phyloP scores from a whole-genome alignment of 2,797 vertebrate genomes.

The Lepus oiostolus region DNA sequence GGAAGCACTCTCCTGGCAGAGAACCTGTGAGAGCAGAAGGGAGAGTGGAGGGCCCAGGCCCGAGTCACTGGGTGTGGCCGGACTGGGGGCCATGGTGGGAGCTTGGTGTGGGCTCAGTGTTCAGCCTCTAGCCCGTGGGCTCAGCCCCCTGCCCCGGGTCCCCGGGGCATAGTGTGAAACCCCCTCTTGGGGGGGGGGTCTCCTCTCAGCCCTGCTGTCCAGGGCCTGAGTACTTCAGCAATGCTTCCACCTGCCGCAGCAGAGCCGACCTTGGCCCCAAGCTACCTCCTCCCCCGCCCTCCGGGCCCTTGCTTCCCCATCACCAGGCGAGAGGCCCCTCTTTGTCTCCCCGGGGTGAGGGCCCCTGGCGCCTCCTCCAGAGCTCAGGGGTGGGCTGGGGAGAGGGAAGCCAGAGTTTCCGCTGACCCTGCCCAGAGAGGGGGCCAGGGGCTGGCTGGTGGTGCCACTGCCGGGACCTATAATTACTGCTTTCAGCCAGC shows the following conservation, averaged over 20 bases:
- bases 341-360: background rate
- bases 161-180: too few relatives aligned
- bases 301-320: conserved; percentile 33
- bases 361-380: background rate
- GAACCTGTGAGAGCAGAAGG: background rate
- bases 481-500: conserved; percentile 78
- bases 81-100: background rate
- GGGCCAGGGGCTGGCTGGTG: conserved; percentile 52
- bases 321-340: background rate
- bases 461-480: conserved; percentile 61
- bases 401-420: background rate
- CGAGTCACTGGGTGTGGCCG: too few relatives aligned
- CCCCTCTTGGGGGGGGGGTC: too few relatives aligned
- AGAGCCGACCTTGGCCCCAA: background rate
- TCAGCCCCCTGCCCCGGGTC: too few relatives aligned
- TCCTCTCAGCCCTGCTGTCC: too few relatives aligned
- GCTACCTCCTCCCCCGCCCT: background rate
- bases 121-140: background rate
- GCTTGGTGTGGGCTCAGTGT: background rate
- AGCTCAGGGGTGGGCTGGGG: background rate
- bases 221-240: background rate
- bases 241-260: background rate
- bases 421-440: background rate
- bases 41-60: background rate
- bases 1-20: background rate